Percentiles rank a stretch among this genome's conserved stretches.
phyloP scores from a whole-genome alignment of 2,113 vertebrate genomes.

The Dolichotis patagonum region DNA sequence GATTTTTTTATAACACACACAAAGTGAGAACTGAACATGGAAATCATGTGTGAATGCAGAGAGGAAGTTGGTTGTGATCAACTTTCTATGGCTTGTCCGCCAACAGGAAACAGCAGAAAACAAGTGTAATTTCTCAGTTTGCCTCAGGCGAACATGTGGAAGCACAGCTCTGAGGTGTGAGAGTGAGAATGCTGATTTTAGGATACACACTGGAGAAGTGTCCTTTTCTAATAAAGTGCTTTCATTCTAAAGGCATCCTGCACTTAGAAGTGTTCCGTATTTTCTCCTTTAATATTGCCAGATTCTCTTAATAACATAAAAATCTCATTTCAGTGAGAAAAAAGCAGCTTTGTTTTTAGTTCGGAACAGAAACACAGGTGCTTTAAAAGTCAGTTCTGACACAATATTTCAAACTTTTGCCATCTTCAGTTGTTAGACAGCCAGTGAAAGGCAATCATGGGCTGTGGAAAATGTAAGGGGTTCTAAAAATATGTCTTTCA shows the following conservation, averaged over 20 bases:
- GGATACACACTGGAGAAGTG: not conserved
- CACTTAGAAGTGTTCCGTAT: slow-evolving; percentile 57
- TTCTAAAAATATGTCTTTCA: slow-evolving; percentile 66
- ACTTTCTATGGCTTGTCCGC: not conserved
- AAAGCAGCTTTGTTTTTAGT: slow-evolving; percentile 55
- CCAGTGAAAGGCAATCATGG: not conserved
- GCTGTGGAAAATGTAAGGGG: not conserved
- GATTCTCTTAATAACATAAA: slow-evolving; percentile 50
- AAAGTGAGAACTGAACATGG: not conserved
- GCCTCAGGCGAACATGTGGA: not conserved
- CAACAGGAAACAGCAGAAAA: not conserved
- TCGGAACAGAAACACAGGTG: slow-evolving; percentile 68
- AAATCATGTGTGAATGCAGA: not conserved
- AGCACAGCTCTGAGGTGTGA: not conserved
- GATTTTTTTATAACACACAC: not conserved
- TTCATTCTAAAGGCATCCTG: not conserved
- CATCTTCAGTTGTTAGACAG: not conserved
- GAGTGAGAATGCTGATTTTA: slow-evolving; percentile 56
- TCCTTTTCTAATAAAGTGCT: slow-evolving; percentile 51
- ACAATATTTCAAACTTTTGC: slow-evolving; percentile 50
- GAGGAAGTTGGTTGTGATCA: not conserved
- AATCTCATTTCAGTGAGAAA: slow-evolving; percentile 71
- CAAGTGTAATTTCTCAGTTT: not conserved
- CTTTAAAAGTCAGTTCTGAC: slow-evolving; percentile 43
- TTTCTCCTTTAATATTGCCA: slow-evolving; percentile 53